Base-by-base conservation (phyloP, 1,140 invertebrate species). In the Dendroctonus valens region DNA sequence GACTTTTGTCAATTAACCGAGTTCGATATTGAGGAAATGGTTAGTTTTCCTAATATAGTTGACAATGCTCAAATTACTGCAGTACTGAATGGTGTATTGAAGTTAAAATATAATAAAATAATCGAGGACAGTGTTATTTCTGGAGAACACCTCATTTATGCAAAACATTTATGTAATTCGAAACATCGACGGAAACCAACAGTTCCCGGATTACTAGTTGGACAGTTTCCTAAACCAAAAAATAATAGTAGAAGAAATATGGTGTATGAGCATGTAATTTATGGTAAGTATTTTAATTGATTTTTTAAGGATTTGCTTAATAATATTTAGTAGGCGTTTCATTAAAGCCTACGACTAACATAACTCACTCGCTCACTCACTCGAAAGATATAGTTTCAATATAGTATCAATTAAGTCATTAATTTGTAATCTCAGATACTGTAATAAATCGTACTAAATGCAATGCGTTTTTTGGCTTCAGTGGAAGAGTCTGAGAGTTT, bases 21-120 rank as follows among this genome's bases (percentile, higher is more conserved):
- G n/a, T 14, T 42, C 46, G 67, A 75, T 52, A 70, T 77, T 12
- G 54, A 59, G 12, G 68, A 74, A 67, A 76, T 77, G 49, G 62
- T 71, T 40, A 49, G 51, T 9, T 70, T 67, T 70, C 70, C 71
- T 11, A 69, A 73, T 69, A 69, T 77, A 44, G 26, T 15, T 11
- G 44, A 68, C 1, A 70, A 72, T 63, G 9, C 15, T 39, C 41
- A 67, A 26, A 59, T 75, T 52, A n/a, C 38, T 26, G 14, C 58
- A n/a, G 66, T 73, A 52, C 62, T 74, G 55, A 59, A 65, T 4
- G 69, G 67, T 67, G 51, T 73, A 7, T 64, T 62, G 7, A 41
- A 53, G 8, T n/a, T 55, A 7, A 41, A 52, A 46, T 59, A 52
- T 53, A 46, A 50, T 52, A 15, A 60, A 41, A 59, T 52, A 59